Evolutionary conservation across 64 coral and sea anemone species (phyloP).

Genomic region (Montipora cactus): DNA sequence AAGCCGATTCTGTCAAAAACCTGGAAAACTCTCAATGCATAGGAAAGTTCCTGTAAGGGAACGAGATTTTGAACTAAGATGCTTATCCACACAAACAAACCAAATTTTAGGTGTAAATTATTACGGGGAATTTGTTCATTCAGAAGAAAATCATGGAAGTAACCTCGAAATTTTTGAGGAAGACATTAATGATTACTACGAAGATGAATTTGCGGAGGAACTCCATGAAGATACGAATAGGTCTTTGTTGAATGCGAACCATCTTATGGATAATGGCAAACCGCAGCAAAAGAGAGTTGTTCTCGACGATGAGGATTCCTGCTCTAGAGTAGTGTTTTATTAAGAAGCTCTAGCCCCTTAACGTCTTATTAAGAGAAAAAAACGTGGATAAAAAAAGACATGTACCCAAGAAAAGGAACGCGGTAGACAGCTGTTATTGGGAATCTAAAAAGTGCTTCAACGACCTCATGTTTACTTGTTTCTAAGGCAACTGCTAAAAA

Average conservation of each 20-base stretch:
- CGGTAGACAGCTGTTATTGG: too few relatives aligned
- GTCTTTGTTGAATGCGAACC: constrained; percentile 11
- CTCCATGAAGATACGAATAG: not conserved
- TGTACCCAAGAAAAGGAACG: too few relatives aligned
- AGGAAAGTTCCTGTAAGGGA: not conserved
- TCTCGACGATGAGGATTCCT: constrained; percentile 60
- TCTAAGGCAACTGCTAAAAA: too few relatives aligned
- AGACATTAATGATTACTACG: constrained; percentile 29
- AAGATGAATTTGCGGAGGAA: constrained; percentile 2
- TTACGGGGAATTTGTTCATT: constrained; percentile 4
- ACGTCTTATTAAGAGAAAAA: not conserved
- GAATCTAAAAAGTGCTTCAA: too few relatives aligned
- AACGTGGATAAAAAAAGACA: too few relatives aligned
- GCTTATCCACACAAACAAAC: not conserved
- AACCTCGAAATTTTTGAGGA: constrained; percentile 29
- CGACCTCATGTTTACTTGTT: too few relatives aligned
- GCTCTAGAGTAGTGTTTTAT: constrained; percentile 59
- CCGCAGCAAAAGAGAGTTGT: constrained; percentile 7
- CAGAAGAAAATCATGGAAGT: not conserved
- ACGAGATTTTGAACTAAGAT: constrained; percentile 6
- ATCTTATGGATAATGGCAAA: not conserved
- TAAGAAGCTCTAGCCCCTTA: not conserved
- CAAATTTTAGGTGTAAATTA: not conserved
- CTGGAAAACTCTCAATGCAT: constrained; percentile 5
- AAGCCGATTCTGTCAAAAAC: not conserved